These are phyloP conservation scores for Vidua macroura DNA, from an alignment of 2,113 vertebrate genomes.

Conservation along the genomic window DNA sequence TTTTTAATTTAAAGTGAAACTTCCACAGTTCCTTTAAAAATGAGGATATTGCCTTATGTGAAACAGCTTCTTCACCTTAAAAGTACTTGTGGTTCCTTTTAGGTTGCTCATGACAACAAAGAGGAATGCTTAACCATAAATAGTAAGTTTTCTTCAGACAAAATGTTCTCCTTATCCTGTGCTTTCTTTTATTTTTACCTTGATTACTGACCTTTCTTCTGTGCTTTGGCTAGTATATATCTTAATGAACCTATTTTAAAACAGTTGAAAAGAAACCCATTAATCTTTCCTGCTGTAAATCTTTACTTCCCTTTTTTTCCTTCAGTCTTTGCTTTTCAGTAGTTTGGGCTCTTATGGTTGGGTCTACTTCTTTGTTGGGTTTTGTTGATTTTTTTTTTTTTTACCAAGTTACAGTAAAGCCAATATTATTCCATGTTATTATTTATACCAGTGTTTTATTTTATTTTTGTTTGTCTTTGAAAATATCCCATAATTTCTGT, in stretches of 20 bases:
- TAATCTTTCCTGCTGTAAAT: not conserved
- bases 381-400: not conserved
- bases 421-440: not conserved
- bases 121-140: not conserved
- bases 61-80: not conserved
- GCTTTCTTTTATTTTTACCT: not conserved
- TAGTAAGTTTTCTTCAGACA: not conserved
- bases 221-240: not conserved
- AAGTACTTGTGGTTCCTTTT: conserved; percentile 1
- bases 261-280: not conserved
- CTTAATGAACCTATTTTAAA: not conserved
- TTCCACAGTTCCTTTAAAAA: not conserved
- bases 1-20: not conserved
- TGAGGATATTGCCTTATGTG: not conserved
- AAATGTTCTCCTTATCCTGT: not conserved
- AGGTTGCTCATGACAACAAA: not conserved
- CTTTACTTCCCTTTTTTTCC: not conserved
- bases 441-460: not conserved
- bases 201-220: not conserved
- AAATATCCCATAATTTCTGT: not conserved
- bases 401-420: not conserved
- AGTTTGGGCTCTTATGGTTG: not conserved
- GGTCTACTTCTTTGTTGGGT: not conserved
- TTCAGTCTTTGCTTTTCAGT: not conserved
- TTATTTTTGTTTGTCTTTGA: not conserved